phyloP scores from a whole-genome alignment of 2,113 vertebrate genomes.

The Eptesicus fuscus region DNA sequence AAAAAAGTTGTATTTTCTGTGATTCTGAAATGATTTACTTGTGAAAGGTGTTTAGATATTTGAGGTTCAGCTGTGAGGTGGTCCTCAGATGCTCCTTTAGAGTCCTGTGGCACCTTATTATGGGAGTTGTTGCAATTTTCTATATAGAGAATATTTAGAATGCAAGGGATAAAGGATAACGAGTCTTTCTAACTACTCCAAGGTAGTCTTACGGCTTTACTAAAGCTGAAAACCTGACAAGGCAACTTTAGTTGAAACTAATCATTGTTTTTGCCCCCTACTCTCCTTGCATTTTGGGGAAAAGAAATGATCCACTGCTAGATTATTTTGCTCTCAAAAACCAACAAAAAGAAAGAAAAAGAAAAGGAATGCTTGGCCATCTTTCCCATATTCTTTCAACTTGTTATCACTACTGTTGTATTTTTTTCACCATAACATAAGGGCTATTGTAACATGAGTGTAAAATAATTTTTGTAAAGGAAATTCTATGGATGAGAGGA shows the following conservation, averaged over 20 bases:
- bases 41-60: slow-evolving; percentile 76
- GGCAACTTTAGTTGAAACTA: slow-evolving; percentile 36
- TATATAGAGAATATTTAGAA: slow-evolving; percentile 58
- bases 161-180: slow-evolving; percentile 29
- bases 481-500: neutral
- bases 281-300: neutral
- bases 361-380: neutral
- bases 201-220: slow-evolving; percentile 12
- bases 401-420: neutral
- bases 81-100: slow-evolving; percentile 48
- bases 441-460: neutral
- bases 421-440: neutral
- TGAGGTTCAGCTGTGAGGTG: slow-evolving; percentile 56
- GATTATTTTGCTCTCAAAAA: slow-evolving; percentile 12
- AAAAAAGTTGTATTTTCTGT: slow-evolving; percentile 72
- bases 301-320: neutral
- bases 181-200: neutral
- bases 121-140: slow-evolving; percentile 41
- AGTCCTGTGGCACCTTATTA: slow-evolving; percentile 64
- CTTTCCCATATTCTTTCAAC: neutral
- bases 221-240: slow-evolving; percentile 42
- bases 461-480: neutral
- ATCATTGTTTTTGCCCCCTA: neutral
- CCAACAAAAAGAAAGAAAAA: neutral
- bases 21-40: slow-evolving; percentile 66